Evolutionary conservation across 2,797 vertebrate species (phyloP), one percentile per base, ranked within the genome.

Genomic region (Amphiprion clarkii): DNA sequence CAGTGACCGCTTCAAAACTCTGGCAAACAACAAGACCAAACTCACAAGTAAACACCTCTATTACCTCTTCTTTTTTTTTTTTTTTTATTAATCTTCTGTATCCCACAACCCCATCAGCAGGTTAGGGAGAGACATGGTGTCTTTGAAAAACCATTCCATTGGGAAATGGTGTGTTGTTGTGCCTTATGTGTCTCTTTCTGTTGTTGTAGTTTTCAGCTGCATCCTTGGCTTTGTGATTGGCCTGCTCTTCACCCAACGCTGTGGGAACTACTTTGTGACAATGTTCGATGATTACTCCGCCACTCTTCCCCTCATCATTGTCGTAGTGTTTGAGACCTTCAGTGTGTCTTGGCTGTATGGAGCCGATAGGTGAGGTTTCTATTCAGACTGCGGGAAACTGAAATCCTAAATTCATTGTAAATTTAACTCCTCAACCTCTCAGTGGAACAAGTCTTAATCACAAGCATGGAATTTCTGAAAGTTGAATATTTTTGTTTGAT

Each of bases 211-310:
- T 61, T 31, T 92, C 67, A 82, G 92, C 91, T 96, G 95, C 64
- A 0, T 74, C 12, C 0, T 87, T 2, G 95, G 96, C 71, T 96
- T 96, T 40, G 3, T 96, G 72, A 86, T 95, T 0, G 96, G 97
- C 61, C 88, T 97, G 23, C 9, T 96, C 69, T 97, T 97, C 81
- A 94, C 92, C 8, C 95, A 94, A 71, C 93, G 95, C 27, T 93
- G 94, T n/a, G 96, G 97, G 52, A 93, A 94, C 93, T 97, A 97
- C 87, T 96, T 95, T 76, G 94, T 95, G 39, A 46, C 68, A 16
- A 96, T 95, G 96, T 96, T 97, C 1, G 96, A 92, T 17, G 95
- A 96, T 62, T 96, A 95, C 87, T 96, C 96, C 0, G 94, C 93
- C 8, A 92, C 94, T 0, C 83, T 96, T 74, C 96, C 96, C 0